These are phyloP conservation scores for Euglossa dilemma DNA, from an alignment of 1,140 invertebrate species.

Conservation along the genomic window DNA sequence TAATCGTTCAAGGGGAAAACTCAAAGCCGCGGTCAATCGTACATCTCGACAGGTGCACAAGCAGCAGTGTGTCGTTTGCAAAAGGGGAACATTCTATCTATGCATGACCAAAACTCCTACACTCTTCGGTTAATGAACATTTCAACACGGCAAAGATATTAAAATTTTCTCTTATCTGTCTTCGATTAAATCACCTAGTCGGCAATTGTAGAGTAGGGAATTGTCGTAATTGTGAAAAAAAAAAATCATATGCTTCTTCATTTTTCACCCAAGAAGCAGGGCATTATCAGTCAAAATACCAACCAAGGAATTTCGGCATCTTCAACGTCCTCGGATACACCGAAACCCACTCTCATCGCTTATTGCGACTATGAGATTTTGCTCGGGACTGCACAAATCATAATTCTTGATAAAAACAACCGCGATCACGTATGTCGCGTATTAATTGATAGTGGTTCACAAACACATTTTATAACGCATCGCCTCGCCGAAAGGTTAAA, in stretches of 20 bases:
- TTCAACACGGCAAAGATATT: not conserved
- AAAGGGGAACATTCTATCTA: not conserved
- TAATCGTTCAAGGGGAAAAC: too few relatives aligned
- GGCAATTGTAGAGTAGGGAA: not conserved
- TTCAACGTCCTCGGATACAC: not conserved
- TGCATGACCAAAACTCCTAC: not conserved
- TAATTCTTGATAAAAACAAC: not conserved
- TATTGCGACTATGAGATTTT: not conserved
- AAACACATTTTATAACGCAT: conserved; percentile 1
- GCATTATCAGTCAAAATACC: not conserved
- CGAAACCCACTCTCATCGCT: not conserved
- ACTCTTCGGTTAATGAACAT: not conserved
- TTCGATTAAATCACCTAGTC: not conserved
- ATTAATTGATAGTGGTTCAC: not conserved
- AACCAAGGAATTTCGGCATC: not conserved
- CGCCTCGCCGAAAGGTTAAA: not conserved
- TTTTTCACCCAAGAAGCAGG: not conserved
- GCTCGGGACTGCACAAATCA: not conserved
- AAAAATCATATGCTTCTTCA: not conserved
- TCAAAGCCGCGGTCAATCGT: not conserved
- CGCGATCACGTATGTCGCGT: not conserved
- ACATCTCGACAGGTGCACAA: not conserved
- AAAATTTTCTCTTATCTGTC: not conserved
- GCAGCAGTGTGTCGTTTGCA: not conserved
- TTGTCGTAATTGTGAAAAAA: not conserved